Conservation (phyloP, 2,797 vertebrate genomes). For the Neosalanx taihuensis region DNA sequence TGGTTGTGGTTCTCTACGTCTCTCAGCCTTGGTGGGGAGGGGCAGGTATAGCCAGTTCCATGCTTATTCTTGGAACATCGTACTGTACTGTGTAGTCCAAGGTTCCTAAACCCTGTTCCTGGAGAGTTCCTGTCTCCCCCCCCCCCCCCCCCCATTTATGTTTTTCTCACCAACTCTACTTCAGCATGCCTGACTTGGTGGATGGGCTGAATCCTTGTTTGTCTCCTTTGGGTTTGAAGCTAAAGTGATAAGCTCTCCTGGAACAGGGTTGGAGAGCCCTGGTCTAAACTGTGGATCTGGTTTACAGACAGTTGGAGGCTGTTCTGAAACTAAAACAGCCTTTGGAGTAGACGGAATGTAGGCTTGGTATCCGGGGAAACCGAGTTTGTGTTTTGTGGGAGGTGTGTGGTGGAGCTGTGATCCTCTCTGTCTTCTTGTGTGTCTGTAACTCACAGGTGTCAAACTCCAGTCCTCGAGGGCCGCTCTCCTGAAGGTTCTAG, state of each 20-base stretch:
- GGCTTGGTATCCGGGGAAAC: not conserved
- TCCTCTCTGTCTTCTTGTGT: conserved; percentile 25
- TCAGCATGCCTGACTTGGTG: too few relatives aligned
- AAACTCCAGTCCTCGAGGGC: too few relatives aligned
- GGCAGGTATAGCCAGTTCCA: not conserved
- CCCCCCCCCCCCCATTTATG: too few relatives aligned
- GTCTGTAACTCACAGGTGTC: too few relatives aligned
- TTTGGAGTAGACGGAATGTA: not conserved
- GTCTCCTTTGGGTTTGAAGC: too few relatives aligned
- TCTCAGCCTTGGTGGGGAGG: conserved; percentile 28
- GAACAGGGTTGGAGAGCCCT: too few relatives aligned
- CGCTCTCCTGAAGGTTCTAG: too few relatives aligned
- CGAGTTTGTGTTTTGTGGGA: not conserved
- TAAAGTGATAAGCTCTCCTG: too few relatives aligned
- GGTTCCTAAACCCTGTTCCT: not conserved
- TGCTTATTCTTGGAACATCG: conserved; percentile 27
- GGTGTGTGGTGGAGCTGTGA: conserved; percentile 19
- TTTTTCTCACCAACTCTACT: too few relatives aligned
- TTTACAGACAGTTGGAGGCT: not conserved
- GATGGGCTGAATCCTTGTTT: too few relatives aligned
- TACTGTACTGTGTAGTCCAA: conserved; percentile 19
- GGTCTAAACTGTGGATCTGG: not conserved
- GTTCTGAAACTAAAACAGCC: not conserved
- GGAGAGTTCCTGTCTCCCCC: too few relatives aligned
- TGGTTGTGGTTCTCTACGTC: conserved; percentile 33